Percentiles rank a stretch among this genome's conserved stretches.
phyloP scores from a whole-genome alignment of 2,888 invertebrate genomes.

The Acronicta leporina region DNA sequence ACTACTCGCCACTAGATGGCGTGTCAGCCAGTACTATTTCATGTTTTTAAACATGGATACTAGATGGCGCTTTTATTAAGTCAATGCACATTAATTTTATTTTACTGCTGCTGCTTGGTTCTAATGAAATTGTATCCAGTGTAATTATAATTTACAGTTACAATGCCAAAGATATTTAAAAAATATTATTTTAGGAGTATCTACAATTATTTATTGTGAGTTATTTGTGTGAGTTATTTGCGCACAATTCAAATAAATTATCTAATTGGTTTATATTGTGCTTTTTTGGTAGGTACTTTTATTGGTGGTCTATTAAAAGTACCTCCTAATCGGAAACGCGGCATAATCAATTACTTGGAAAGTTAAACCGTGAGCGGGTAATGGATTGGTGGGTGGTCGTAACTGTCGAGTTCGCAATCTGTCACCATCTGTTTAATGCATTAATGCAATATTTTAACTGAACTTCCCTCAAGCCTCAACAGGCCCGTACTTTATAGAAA shows the following conservation, averaged over 20 bases:
- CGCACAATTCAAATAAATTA: too few relatives aligned
- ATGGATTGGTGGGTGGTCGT: constrained; percentile 46
- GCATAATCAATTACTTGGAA: constrained; percentile 49
- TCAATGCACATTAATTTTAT: not conserved
- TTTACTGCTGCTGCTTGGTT: too few relatives aligned
- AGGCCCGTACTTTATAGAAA: constrained; percentile 21
- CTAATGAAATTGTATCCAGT: too few relatives aligned
- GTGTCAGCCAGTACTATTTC: accelerated
- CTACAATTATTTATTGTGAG: too few relatives aligned
- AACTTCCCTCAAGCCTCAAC: constrained; percentile 8
- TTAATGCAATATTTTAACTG: constrained; percentile 52
- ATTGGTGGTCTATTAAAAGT: too few relatives aligned
- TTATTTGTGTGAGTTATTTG: too few relatives aligned
- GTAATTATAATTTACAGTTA: too few relatives aligned
- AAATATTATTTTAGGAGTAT: too few relatives aligned
- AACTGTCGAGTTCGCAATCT: constrained; percentile 43
- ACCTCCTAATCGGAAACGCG: constrained; percentile 26
- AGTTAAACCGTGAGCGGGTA: constrained; percentile 44
- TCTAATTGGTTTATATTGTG: too few relatives aligned
- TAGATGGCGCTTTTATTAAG: constrained; percentile 20
- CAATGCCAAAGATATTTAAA: too few relatives aligned
- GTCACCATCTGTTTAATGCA: constrained; percentile 56
- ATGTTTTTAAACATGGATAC: not conserved
- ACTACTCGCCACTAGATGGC: constrained; percentile 28
- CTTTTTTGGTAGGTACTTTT: too few relatives aligned